Conservation (phyloP, 2,888 invertebrate genomes). For the Epistrophella euchroma region DNA sequence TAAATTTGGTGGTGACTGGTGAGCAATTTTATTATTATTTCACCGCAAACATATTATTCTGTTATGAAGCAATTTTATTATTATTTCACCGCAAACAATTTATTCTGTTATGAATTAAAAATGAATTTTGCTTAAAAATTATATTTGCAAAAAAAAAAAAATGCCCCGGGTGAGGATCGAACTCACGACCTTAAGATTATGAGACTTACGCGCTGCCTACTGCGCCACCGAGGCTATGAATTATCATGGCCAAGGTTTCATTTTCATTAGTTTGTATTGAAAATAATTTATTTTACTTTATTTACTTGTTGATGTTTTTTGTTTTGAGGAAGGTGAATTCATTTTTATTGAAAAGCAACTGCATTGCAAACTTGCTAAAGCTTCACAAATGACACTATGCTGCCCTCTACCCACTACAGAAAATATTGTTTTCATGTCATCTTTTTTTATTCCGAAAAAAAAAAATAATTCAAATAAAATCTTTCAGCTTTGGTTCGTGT, state of each 20-base stretch:
- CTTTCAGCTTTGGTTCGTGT: not conserved
- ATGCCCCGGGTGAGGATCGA: constrained; percentile 79
- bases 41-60: too few species aligned
- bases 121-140: not conserved
- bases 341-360: not conserved
- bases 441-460: not conserved
- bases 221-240: constrained; percentile 73
- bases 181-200: constrained; percentile 76
- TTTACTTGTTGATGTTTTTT: not conserved
- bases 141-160: constrained; percentile 65
- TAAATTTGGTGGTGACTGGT: too few species aligned
- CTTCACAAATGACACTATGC: not conserved
- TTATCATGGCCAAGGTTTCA: fast-evolving
- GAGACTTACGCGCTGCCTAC: constrained; percentile 76
- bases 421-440: not conserved
- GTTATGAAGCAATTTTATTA: too few species aligned
- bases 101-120: too few species aligned
- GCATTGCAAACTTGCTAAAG: not conserved
- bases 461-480: not conserved
- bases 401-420: not conserved
- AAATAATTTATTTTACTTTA: not conserved
- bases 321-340: not conserved
- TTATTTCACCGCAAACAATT: too few species aligned
- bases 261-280: not conserved
- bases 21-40: too few species aligned